Conservation (phyloP, 1,140 invertebrate species). For the Grapholita molesta region DNA sequence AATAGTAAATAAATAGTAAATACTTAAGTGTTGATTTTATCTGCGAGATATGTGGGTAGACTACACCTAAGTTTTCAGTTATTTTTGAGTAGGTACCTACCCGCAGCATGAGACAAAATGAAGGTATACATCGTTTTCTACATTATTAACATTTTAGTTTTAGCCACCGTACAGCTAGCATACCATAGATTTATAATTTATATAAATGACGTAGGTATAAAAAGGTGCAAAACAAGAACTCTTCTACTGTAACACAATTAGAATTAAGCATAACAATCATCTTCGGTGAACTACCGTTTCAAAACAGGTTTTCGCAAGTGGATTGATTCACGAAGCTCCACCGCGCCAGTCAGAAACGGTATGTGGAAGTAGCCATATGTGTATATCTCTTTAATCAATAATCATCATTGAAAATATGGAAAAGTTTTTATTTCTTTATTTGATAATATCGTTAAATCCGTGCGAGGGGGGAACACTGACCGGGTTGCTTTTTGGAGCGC, state of each 20-base stretch:
- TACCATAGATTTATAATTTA: too few species aligned
- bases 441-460: constrained; percentile 22
- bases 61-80: too few species aligned
- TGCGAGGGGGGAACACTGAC: constrained; percentile 25
- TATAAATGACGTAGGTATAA: too few species aligned
- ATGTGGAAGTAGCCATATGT: neutral
- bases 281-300: constrained; percentile 20
- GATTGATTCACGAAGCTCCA: constrained; percentile 19
- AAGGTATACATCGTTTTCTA: too few species aligned
- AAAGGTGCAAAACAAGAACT: neutral
- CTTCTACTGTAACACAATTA: neutral
- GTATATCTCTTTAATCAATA: neutral
- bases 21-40: too few species aligned
- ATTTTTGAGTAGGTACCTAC: too few species aligned
- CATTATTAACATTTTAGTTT: too few species aligned
- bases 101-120: too few species aligned
- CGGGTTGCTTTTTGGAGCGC: constrained; percentile 25
- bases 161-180: too few species aligned
- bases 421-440: constrained; percentile 12
- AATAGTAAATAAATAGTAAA: too few species aligned
- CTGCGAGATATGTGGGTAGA: too few species aligned
- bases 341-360: constrained; percentile 20
- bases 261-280: constrained; percentile 10
- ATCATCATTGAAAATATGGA: neutral
- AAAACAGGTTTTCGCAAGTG: constrained; percentile 24